Evolutionary conservation across 2,797 vertebrate genomes (phyloP), one percentile per base, ranked within the genome.

Genomic region (Rhincodon typus): DNA sequence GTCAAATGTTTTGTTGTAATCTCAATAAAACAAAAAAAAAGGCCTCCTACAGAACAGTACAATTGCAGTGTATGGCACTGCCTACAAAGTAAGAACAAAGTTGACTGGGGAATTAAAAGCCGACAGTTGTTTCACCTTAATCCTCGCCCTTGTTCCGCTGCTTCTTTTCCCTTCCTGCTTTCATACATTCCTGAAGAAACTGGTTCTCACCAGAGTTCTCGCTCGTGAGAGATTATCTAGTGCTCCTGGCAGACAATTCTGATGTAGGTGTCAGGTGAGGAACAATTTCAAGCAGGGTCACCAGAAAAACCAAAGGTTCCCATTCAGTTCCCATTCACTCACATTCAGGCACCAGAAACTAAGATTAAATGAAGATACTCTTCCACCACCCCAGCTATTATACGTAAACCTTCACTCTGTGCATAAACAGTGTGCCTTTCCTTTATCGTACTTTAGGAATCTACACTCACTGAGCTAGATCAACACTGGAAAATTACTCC

Each of bases 1-100:
- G 19, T 67, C 62, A 93, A 94, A 42, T 70, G 21, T n/a, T 94
- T 94, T 94, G 66, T 70, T 94, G n/a, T 70, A 94, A 25, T 70
- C 57, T 62, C 66, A 70, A 69, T 70, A 15, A 0, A 10, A 27
- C 10, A 23, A 50, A 27, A 69, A 42, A n/a, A 70, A 13, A 0
- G 23, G 66, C 90, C 21, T 67, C 66, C 62, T 69, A 15, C 27
- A 6, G 30, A 66, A 91, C 30, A 42, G n/a, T 13, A 94, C 7
- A 70, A 94, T 72, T 46, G 23, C 90, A 69, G 17, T 42, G 66
- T 42, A n/a, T 69, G 62, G 13, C 38, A 72, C 38, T 70, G 38
- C 42, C 10, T 13, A 25, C 30, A 50, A 72, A 46, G 67, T 25
- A 38, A 46, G 67, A 94, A 21, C 69, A 46, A 38, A 3, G 90